These are phyloP conservation scores for Hirtodrosophila cameraria DNA, from an alignment of 2,888 invertebrate species.

Conservation along the genomic window DNA sequence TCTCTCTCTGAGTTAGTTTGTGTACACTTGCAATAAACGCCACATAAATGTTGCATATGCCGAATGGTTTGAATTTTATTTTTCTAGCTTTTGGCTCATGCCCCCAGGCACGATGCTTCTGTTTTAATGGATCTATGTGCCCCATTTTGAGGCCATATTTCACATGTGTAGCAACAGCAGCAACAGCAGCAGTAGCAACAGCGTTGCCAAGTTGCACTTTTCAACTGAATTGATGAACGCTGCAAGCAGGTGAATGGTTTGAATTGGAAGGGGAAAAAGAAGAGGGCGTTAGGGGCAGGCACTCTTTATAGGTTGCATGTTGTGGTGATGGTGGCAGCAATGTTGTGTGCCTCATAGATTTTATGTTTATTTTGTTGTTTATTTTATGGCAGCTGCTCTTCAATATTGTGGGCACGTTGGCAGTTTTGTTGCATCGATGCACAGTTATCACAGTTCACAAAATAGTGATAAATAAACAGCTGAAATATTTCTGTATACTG, in stretches of 20 bases:
- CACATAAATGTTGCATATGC: conserved; percentile 58
- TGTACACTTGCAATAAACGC: conserved; percentile 47
- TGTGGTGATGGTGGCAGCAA: conserved; percentile 15
- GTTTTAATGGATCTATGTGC: conserved; percentile 60
- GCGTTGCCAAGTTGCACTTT: conserved; percentile 48
- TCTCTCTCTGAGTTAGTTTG: not conserved
- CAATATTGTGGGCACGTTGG: conserved; percentile 14
- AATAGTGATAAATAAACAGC: not conserved
- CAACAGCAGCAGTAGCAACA: conserved; percentile 11
- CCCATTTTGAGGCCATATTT: conserved; percentile 46
- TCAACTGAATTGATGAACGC: conserved; percentile 43
- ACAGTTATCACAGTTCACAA: conserved; percentile 23
- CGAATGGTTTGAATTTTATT: conserved; percentile 58
- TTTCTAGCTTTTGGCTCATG: conserved; percentile 19
- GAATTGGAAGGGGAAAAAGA: too few species aligned
- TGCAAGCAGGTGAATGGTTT: not conserved
- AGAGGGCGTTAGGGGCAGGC: too few species aligned
- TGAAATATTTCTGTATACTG: too few species aligned
- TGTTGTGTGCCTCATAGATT: conserved; percentile 41
- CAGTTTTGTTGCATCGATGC: conserved; percentile 5
- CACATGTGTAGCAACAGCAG: too few species aligned
- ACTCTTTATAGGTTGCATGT: conserved; percentile 11
- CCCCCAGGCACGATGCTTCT: conserved; percentile 5
- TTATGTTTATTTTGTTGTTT: conserved; percentile 41
- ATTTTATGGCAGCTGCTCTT: conserved; percentile 16